Evolutionary conservation across 2,888 invertebrate species (phyloP).

Genomic region (Polia nebulosa): DNA sequence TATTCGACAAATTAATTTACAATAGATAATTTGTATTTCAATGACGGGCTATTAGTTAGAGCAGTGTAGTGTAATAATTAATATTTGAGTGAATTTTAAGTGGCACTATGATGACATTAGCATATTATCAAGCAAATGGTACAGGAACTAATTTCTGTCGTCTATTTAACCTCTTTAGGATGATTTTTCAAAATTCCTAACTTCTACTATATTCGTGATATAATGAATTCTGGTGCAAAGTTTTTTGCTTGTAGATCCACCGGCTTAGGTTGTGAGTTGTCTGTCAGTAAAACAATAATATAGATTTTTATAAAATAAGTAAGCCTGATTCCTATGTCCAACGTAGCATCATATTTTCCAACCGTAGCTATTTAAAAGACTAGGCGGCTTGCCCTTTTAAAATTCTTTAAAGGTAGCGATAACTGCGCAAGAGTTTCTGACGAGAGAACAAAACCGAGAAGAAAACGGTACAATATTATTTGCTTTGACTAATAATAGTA

Average conservation of each 20-base stretch:
- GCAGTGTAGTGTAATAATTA: neutral
- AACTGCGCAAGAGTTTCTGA: neutral
- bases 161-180: no score
- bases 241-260: neutral
- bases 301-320: neutral
- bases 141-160: neutral
- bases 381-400: neutral
- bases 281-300: neutral
- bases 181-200: no score
- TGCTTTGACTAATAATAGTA: neutral
- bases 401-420: neutral
- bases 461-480: neutral
- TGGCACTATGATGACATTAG: neutral
- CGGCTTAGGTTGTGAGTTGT: neutral
- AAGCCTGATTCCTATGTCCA: neutral
- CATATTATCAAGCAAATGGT: neutral
- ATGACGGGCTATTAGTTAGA: neutral
- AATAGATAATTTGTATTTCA: neutral
- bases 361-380: neutral
- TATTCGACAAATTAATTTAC: no score
- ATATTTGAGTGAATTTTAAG: slow-evolving; percentile 14
- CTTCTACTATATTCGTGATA: no score
- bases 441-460: neutral
- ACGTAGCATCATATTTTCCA: neutral
- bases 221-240: neutral